phyloP scores from a whole-genome alignment of 2,797 vertebrate species.

The Halcyon chelicuti region DNA sequence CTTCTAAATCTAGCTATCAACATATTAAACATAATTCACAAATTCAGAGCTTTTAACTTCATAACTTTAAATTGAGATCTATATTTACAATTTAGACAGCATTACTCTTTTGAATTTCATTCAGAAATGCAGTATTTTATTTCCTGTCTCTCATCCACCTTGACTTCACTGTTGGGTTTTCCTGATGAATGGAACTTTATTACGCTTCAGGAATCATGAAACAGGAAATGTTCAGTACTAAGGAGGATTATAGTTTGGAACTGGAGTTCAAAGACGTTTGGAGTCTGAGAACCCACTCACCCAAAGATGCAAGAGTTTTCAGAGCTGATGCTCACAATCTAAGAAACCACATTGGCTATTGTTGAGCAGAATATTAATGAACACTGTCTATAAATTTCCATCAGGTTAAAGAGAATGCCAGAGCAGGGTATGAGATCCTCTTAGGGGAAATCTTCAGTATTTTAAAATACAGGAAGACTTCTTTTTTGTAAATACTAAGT shows the following conservation, averaged over 20 bases:
- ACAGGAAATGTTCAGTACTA: background rate
- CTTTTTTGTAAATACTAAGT: background rate
- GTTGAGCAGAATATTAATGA: background rate
- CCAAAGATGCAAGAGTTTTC: background rate
- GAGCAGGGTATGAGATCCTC: background rate
- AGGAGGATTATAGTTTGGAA: background rate
- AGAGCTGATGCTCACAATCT: background rate
- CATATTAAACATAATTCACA: background rate
- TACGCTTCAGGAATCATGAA: background rate
- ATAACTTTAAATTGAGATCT: background rate
- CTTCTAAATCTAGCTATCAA: background rate
- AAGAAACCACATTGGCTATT: background rate
- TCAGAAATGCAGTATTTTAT: background rate
- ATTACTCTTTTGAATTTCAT: background rate
- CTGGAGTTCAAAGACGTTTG: background rate
- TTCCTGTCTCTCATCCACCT: background rate
- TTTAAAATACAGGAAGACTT: background rate
- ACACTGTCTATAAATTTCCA: background rate
- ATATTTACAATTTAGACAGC: constrained; percentile 21
- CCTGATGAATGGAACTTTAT: background rate
- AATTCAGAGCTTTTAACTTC: background rate
- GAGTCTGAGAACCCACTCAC: background rate
- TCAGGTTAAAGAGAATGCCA: background rate
- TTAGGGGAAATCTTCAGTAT: background rate
- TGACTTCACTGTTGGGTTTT: background rate